Evolutionary conservation across 1,140 invertebrate species (phyloP).

Genomic region (Vanessa atalanta): DNA sequence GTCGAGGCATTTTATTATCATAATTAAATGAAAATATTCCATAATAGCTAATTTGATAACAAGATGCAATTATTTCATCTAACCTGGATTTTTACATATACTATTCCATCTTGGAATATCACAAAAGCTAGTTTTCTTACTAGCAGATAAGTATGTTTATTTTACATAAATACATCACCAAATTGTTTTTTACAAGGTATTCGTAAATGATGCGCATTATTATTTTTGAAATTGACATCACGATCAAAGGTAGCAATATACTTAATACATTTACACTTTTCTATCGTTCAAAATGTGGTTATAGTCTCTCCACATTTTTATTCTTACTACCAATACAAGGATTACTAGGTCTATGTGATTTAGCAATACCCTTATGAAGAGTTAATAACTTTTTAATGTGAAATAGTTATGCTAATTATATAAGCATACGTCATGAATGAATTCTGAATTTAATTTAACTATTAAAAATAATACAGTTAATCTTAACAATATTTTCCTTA

Average conservation of each 20-base stretch:
- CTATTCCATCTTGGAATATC: constrained; percentile 60
- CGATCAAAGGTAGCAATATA: not conserved
- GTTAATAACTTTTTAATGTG: not conserved
- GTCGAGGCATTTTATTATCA: constrained; percentile 69
- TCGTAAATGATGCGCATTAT: constrained; percentile 49
- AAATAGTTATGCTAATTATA: not conserved
- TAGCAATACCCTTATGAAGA: not conserved
- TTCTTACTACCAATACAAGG: not conserved
- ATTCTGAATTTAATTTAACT: not conserved
- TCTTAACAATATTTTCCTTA: no score
- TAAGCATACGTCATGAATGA: not conserved
- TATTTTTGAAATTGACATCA: constrained; percentile 18
- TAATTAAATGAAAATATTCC: constrained; percentile 64
- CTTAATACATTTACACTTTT: not conserved
- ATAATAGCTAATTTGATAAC: constrained; percentile 56
- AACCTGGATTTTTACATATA: constrained; percentile 53
- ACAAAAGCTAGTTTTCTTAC: constrained; percentile 57
- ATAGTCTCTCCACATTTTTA: not conserved
- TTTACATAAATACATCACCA: constrained; percentile 52
- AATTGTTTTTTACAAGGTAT: constrained; percentile 40
- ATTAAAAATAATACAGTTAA: not conserved
- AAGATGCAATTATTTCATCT: constrained; percentile 57
- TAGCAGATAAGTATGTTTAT: constrained; percentile 43
- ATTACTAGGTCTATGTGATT: constrained; percentile 7
- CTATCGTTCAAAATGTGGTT: not conserved